Percentiles rank a stretch among this genome's conserved stretches.
phyloP scores from a whole-genome alignment of 2,888 invertebrate genomes.

The Byasa hedistus region DNA sequence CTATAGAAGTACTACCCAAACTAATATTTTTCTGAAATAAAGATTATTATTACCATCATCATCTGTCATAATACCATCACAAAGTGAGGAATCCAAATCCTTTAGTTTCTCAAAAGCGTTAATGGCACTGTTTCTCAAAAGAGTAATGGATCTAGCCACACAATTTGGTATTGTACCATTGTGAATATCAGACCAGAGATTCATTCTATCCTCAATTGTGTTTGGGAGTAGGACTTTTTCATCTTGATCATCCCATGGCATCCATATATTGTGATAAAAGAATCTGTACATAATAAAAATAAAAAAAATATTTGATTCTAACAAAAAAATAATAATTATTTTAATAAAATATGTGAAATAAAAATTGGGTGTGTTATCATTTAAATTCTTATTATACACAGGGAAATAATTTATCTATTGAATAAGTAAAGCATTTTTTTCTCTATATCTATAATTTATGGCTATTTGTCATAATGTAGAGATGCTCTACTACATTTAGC shows the following conservation, averaged over 20 bases:
- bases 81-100: constrained; percentile 65
- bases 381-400: too few species aligned
- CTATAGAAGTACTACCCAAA: too few species aligned
- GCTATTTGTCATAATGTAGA: not conserved
- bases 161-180: constrained; percentile 63
- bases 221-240: constrained; percentile 76
- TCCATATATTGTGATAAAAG: constrained; percentile 83
- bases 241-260: constrained; percentile 85
- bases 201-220: constrained; percentile 73
- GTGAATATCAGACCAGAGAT: constrained; percentile 68
- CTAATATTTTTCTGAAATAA: not conserved
- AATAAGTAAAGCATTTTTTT: too few species aligned
- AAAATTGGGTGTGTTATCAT: too few species aligned
- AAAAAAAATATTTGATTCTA: not conserved
- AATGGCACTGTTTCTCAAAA: constrained; percentile 65
- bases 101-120: constrained; percentile 62
- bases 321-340: not conserved
- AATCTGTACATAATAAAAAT: constrained; percentile 61
- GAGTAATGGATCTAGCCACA: constrained; percentile 55
- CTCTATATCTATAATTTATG: too few species aligned
- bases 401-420: too few species aligned
- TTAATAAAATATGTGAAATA: not conserved
- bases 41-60: constrained; percentile 60
- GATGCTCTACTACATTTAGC: not conserved
- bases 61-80: constrained; percentile 62